phyloP scores from a whole-genome alignment of 2,113 vertebrate genomes.

The Willisornis vidua region DNA sequence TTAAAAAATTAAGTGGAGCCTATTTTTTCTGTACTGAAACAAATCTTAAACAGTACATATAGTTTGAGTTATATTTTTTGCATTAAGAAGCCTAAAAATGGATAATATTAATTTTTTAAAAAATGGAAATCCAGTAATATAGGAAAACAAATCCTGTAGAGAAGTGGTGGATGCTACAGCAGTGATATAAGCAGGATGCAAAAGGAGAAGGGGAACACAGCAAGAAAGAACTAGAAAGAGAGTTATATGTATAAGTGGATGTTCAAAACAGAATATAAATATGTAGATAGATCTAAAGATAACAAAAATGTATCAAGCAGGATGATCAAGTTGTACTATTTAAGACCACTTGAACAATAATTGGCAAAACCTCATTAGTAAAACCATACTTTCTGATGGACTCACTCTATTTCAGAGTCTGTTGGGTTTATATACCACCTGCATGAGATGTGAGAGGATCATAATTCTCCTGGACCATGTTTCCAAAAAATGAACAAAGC shows the following conservation, averaged over 20 bases:
- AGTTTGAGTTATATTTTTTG: constrained; percentile 9
- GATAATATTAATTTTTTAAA: constrained; percentile 28
- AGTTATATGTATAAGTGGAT: neutral
- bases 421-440: neutral
- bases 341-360: neutral
- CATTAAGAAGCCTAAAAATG: constrained; percentile 7
- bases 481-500: neutral
- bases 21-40: constrained; percentile 17
- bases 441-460: neutral
- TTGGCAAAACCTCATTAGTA: neutral
- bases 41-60: neutral
- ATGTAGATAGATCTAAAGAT: neutral
- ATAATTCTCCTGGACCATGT: neutral
- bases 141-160: neutral
- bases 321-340: neutral
- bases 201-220: neutral
- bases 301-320: neutral
- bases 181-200: neutral
- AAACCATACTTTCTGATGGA: neutral
- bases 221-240: neutral
- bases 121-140: neutral
- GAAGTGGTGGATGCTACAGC: neutral
- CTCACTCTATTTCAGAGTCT: neutral
- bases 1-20: constrained; percentile 40
- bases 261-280: neutral